A percentile compares a stretch with the other conserved stretches of the same genome.
These are phyloP conservation scores for Zeugodacus cucurbitae DNA, from an alignment of 1,140 invertebrate genomes.

Conservation along the genomic window DNA sequence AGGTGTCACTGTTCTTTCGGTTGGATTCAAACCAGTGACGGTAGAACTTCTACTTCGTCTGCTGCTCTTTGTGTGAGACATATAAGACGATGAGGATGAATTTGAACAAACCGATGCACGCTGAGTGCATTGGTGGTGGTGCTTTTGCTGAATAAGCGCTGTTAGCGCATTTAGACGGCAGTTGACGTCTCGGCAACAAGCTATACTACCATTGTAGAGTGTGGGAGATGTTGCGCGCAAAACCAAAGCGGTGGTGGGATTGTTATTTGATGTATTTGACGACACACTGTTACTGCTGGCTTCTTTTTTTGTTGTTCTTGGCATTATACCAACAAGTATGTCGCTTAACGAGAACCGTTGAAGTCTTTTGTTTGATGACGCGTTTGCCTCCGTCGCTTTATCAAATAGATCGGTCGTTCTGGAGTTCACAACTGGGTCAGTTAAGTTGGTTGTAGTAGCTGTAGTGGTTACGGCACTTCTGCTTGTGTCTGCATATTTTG, in stretches of 20 bases:
- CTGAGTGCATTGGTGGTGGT: slow-evolving; percentile 45
- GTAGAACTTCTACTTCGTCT: slow-evolving; percentile 13
- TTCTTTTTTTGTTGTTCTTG: slow-evolving; percentile 49
- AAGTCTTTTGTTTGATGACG: slow-evolving; percentile 60
- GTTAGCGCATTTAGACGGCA: slow-evolving; percentile 57
- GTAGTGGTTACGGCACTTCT: neutral
- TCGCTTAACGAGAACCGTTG: slow-evolving; percentile 53
- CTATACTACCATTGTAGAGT: slow-evolving; percentile 59
- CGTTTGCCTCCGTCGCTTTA: neutral
- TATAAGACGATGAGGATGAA: slow-evolving; percentile 38
- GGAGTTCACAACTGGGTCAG: neutral
- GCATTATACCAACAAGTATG: slow-evolving; percentile 46
- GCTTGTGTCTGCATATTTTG: neutral
- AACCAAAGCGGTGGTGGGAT: neutral
- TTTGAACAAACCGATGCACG: slow-evolving; percentile 27
- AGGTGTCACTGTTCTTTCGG: neutral
- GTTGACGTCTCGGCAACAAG: slow-evolving; percentile 61
- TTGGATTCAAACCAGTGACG: neutral
- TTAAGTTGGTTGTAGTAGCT: neutral
- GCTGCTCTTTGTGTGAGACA: neutral
- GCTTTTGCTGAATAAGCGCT: slow-evolving; percentile 48
- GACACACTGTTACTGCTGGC: slow-evolving; percentile 45
- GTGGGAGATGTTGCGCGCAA: slow-evolving; percentile 44
- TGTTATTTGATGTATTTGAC: neutral
- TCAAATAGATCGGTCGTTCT: neutral